A percentile compares a stretch with the other conserved stretches of the same genome.
Conservation (phyloP, 2,888 invertebrate species). For the Tipula lateralis region DNA sequence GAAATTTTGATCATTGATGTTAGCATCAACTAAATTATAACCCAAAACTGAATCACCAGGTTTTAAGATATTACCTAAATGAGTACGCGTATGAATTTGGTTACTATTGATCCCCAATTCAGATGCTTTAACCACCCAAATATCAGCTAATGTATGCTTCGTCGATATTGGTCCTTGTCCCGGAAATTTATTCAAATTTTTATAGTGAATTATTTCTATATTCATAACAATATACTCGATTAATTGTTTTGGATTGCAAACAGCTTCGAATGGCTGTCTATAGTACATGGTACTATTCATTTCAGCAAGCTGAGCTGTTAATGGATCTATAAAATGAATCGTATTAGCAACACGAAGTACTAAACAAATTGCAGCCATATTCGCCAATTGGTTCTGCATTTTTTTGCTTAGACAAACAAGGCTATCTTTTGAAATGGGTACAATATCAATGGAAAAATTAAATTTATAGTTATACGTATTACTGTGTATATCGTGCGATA, state of each 20-base stretch:
- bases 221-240: slow-evolving; percentile 94
- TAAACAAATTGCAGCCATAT: slow-evolving; percentile 82
- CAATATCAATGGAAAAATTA: slow-evolving; percentile 90
- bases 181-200: slow-evolving; percentile 72
- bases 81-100: slow-evolving; percentile 81
- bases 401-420: slow-evolving; percentile 85
- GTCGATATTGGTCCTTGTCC: slow-evolving; percentile 84
- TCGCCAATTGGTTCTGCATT: slow-evolving; percentile 79
- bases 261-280: slow-evolving; percentile 77
- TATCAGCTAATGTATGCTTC: slow-evolving; percentile 86
- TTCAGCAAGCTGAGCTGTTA: slow-evolving; percentile 83
- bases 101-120: slow-evolving; percentile 79
- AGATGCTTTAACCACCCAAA: slow-evolving; percentile 85
- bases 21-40: slow-evolving; percentile 84
- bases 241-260: slow-evolving; percentile 87
- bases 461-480: slow-evolving; percentile 96
- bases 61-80: slow-evolving; percentile 88
- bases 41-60: slow-evolving; percentile 91
- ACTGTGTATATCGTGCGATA: slow-evolving; percentile 96
- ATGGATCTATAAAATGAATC: slow-evolving; percentile 90
- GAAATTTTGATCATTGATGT: slow-evolving; percentile 84
- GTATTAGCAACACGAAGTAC: slow-evolving; percentile 83
- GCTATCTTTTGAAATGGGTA: slow-evolving; percentile 92
- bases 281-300: slow-evolving; percentile 74
- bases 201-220: slow-evolving; percentile 59